These are phyloP conservation scores for Diploptera punctata DNA, from an alignment of 2,888 invertebrate species.

Conservation along the genomic window DNA sequence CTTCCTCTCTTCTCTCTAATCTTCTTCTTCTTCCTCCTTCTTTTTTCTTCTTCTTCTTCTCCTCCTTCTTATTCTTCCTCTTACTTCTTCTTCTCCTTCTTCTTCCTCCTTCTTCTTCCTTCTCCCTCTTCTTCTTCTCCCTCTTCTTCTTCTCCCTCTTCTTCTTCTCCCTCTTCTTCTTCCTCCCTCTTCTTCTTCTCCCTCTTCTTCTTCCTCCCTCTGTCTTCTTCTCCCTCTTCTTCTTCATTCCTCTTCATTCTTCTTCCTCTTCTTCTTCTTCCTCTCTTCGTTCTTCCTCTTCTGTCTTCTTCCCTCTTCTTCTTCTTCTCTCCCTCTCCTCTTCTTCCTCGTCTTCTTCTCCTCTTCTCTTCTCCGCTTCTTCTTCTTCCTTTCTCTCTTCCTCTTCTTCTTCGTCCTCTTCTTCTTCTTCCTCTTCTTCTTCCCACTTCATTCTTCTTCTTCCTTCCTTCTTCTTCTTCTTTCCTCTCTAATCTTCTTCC, in stretches of 20 bases:
- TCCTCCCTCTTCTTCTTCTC: conserved; percentile 1
- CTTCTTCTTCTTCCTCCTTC: too few relatives aligned
- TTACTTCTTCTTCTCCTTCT: not conserved
- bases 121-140: not conserved
- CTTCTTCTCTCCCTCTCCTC: too few relatives aligned
- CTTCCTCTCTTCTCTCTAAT: too few relatives aligned
- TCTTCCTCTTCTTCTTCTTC: conserved; percentile 1
- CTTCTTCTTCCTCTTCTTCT: too few relatives aligned
- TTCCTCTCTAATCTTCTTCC: too few relatives aligned
- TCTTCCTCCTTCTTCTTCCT: not conserved
- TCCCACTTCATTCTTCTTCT: too few relatives aligned
- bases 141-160: not conserved
- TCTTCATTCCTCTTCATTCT: not conserved
- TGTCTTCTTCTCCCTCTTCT: not conserved
- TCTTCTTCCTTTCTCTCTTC: too few relatives aligned
- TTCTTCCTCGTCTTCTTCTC: too few relatives aligned
- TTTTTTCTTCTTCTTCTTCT: not conserved
- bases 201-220: not conserved
- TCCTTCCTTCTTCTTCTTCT: too few relatives aligned
- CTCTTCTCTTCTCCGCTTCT: too few relatives aligned
- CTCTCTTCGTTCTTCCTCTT: not conserved
- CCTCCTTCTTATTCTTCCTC: not conserved
- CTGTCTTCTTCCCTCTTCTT: too few relatives aligned
- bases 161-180: not conserved
- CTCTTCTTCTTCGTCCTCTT: too few relatives aligned